These are phyloP conservation scores for Manis pentadactyla DNA, from an alignment of 2,797 vertebrate species.

Conservation along the genomic window DNA sequence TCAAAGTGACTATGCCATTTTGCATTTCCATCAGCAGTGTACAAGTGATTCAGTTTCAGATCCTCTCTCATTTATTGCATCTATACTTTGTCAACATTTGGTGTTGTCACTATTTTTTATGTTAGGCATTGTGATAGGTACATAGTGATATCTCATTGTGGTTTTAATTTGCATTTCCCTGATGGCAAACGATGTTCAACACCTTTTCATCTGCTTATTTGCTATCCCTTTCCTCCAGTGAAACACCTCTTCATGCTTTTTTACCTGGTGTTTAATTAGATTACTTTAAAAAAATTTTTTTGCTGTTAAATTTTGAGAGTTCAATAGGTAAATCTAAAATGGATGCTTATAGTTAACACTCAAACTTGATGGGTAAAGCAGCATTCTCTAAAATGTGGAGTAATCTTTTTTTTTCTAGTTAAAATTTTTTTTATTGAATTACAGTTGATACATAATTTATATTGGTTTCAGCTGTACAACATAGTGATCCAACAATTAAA, in stretches of 20 bases:
- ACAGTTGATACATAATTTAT: no score
- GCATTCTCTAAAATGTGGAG: not conserved
- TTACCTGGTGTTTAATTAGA: not conserved
- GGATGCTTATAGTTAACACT: not conserved
- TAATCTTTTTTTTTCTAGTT: no score
- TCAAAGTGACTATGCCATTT: not conserved
- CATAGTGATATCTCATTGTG: not conserved
- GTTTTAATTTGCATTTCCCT: not conserved
- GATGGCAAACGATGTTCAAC: not conserved
- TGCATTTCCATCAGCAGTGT: not conserved
- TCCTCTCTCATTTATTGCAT: no score
- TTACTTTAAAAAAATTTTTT: not conserved
- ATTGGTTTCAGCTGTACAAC: no score
- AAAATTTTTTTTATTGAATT: no score
- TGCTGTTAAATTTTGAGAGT: not conserved
- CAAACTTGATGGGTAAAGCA: not conserved
- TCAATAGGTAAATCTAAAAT: not conserved
- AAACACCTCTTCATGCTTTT: not conserved
- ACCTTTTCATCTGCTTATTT: not conserved
- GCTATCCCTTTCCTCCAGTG: not conserved
- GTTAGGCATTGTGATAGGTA: not conserved
- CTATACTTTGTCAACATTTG: not conserved
- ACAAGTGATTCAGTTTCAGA: not conserved
- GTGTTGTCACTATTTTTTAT: not conserved
- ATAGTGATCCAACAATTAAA: no score